These are phyloP conservation scores for Drosophila maculinotata DNA, from an alignment of 2,888 invertebrate genomes.

Conservation along the genomic window DNA sequence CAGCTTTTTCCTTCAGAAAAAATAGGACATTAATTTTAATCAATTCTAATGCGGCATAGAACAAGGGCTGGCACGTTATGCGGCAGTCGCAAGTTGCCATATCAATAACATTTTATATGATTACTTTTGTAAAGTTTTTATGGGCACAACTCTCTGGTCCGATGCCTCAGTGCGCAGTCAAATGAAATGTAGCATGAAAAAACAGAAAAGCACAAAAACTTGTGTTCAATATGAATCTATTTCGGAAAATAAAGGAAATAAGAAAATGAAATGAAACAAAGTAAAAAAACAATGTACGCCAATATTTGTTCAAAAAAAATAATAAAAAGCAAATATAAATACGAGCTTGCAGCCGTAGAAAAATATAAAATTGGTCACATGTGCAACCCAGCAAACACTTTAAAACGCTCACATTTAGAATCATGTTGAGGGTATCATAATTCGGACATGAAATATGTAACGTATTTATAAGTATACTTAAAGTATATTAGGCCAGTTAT, in stretches of 20 bases:
- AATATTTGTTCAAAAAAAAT: slow-evolving; percentile 65
- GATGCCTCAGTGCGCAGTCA: slow-evolving; percentile 43
- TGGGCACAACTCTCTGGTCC: slow-evolving; percentile 45
- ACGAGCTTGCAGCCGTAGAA: slow-evolving; percentile 54
- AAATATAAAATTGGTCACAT: slow-evolving; percentile 80
- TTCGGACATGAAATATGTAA: background rate
- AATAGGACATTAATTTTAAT: slow-evolving; percentile 62
- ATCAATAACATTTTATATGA: slow-evolving; percentile 78
- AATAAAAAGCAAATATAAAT: slow-evolving; percentile 57
- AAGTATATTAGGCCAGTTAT: too few relatives aligned
- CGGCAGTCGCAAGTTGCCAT: slow-evolving; percentile 52
- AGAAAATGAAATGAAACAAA: slow-evolving; percentile 29
- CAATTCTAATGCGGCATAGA: slow-evolving; percentile 51
- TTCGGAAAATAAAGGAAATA: slow-evolving; percentile 2
- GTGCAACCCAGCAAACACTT: slow-evolving; percentile 55
- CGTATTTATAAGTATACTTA: background rate
- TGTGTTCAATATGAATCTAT: slow-evolving; percentile 38
- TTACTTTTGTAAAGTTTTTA: slow-evolving; percentile 81
- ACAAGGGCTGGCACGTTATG: slow-evolving; percentile 3
- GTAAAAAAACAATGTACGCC: slow-evolving; percentile 47
- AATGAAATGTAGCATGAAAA: slow-evolving; percentile 76
- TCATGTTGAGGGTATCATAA: background rate
- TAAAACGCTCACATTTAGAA: slow-evolving; percentile 8
- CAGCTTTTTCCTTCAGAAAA: background rate
- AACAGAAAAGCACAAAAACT: slow-evolving; percentile 44